These are phyloP conservation scores for Chymomyza costata DNA, from an alignment of 1,140 invertebrate species.

Conservation along the genomic window DNA sequence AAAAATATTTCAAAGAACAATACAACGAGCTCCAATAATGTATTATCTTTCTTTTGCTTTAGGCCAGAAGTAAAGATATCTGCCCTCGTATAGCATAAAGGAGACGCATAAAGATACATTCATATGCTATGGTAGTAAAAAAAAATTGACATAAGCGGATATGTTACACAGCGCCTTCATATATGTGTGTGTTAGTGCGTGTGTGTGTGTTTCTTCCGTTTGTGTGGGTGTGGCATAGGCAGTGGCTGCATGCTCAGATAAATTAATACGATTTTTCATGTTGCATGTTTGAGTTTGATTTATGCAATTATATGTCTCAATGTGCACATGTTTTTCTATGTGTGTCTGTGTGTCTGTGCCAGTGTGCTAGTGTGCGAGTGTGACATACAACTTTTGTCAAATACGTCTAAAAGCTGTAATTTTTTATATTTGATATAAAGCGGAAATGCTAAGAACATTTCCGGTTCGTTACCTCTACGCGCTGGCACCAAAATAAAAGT, in stretches of 20 bases:
- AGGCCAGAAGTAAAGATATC: no score
- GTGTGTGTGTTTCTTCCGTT: no score
- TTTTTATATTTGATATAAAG: conserved; percentile 67
- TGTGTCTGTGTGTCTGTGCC: conserved; percentile 14
- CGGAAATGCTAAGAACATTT: conserved; percentile 63
- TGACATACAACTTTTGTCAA: conserved; percentile 70
- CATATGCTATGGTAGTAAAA: no score
- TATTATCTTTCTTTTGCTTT: no score
- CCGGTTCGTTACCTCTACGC: conserved; percentile 55
- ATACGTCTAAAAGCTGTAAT: conserved; percentile 67
- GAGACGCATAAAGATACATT: no score
- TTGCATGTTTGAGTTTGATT: conserved; percentile 73
- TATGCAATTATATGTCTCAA: conserved; percentile 71
- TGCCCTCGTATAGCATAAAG: no score
- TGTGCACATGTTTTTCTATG: conserved; percentile 4
- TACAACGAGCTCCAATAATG: no score
- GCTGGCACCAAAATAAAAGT: neutral
- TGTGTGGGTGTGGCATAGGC: conserved; percentile 37
- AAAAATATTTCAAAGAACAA: no score
- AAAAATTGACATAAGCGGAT: conserved; percentile 71
- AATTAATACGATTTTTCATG: conserved; percentile 74
- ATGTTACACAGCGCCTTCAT: conserved; percentile 66
- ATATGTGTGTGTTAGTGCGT: conserved; percentile 15
- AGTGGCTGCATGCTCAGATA: conserved; percentile 59
- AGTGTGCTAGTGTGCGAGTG: conserved; percentile 16